phyloP scores from a whole-genome alignment of 2,888 invertebrate species.

The Apomyelois bistriatella region DNA sequence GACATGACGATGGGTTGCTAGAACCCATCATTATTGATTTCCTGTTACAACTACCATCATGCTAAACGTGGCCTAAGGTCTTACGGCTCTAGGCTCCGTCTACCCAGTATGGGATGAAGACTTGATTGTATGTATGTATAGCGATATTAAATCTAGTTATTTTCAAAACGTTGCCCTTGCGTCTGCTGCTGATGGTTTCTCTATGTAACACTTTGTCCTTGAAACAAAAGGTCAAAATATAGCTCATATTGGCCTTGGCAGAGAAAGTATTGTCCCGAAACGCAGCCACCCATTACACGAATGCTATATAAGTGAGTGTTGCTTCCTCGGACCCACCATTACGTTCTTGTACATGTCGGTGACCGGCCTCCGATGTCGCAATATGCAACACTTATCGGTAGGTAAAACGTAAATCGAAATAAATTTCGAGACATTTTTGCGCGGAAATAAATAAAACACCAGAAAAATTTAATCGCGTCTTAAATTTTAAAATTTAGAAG shows the following conservation, averaged over 20 bases:
- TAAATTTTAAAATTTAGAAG: background rate
- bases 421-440: slow-evolving; percentile 23
- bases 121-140: no score
- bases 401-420: slow-evolving; percentile 43
- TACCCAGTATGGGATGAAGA: no score
- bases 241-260: slow-evolving; percentile 43
- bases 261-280: slow-evolving; percentile 65
- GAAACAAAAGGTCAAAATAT: background rate
- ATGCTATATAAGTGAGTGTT: slow-evolving; percentile 70
- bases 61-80: no score
- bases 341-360: slow-evolving; percentile 59
- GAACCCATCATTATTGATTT: no score
- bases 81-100: no score
- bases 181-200: no score
- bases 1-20: no score
- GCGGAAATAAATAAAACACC: slow-evolving; percentile 24
- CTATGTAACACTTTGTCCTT: no score
- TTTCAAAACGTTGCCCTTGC: no score
- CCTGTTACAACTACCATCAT: no score
- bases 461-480: background rate
- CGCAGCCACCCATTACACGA: slow-evolving; percentile 55
- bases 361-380: slow-evolving; percentile 57
- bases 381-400: slow-evolving; percentile 75
- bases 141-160: no score
- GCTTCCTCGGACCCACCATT: slow-evolving; percentile 62